These are phyloP conservation scores for Anarhynchus alexandrinus DNA, from an alignment of 2,113 vertebrate genomes.

Conservation along the genomic window DNA sequence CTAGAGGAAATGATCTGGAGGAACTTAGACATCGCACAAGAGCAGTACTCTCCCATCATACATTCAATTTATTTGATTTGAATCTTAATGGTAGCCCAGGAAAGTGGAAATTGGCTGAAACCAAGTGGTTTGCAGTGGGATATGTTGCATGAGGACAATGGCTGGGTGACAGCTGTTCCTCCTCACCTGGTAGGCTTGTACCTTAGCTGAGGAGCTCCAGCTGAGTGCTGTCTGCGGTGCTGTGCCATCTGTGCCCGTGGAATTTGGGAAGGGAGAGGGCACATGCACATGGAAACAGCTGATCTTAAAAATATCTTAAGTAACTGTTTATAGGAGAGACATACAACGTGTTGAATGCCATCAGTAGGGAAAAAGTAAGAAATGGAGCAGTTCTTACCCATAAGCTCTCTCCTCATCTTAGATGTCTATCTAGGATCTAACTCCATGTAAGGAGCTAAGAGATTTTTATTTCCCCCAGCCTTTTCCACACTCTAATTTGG, in stretches of 20 bases:
- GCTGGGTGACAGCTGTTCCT: background rate
- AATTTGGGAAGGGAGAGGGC: background rate
- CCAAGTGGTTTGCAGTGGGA: background rate
- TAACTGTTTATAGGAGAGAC: background rate
- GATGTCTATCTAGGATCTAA: background rate
- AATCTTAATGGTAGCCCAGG: background rate
- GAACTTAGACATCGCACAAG: background rate
- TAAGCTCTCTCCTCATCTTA: background rate
- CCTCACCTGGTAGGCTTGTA: background rate
- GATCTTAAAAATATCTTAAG: background rate
- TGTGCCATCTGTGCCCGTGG: background rate
- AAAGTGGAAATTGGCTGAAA: background rate
- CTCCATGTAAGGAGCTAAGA: background rate
- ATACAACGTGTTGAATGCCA: background rate
- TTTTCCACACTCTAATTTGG: background rate
- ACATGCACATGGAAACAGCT: background rate
- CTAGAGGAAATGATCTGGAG: background rate
- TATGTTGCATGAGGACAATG: background rate
- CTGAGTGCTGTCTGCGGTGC: background rate
- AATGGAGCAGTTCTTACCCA: background rate
- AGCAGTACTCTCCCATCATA: background rate
- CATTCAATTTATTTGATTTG: background rate
- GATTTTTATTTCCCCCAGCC: background rate
- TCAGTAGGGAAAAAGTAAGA: background rate
- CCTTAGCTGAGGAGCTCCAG: background rate